These are phyloP conservation scores for Tryphoninae sp. DNA, from an alignment of 2,888 invertebrate genomes.

Conservation along the genomic window DNA sequence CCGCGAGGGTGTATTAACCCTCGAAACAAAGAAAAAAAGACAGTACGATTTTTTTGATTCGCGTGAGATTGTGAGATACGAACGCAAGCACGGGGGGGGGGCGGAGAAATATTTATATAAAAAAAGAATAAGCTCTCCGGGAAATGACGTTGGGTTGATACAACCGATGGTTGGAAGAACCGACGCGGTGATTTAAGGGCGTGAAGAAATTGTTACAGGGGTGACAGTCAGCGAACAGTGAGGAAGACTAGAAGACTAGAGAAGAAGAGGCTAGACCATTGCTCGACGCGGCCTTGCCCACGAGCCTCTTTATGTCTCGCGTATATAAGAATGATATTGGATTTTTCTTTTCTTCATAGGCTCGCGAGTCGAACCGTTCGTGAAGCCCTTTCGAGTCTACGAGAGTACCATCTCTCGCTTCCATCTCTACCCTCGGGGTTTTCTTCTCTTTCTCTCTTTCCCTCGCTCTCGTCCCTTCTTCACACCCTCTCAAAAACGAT, in stretches of 20 bases:
- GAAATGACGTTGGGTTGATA: constrained; percentile 55
- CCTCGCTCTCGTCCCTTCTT: constrained; percentile 2
- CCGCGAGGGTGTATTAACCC: constrained; percentile 8
- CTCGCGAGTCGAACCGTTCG: constrained; percentile 52
- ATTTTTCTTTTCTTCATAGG: constrained; percentile 72
- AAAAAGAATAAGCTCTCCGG: constrained; percentile 27
- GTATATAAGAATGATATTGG: constrained; percentile 72
- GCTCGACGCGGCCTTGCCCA: constrained; percentile 71
- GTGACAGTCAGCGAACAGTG: constrained; percentile 18
- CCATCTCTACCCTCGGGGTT: constrained; percentile 13
- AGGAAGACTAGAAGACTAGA: constrained; percentile 27
- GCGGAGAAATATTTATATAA: neutral
- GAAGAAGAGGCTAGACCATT: constrained; percentile 49
- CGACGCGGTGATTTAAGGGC: neutral
- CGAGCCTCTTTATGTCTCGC: constrained; percentile 73
- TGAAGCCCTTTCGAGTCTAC: constrained; percentile 53
- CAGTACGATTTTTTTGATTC: constrained; percentile 31
- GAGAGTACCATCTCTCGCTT: constrained; percentile 32
- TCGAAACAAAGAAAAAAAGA: neutral
- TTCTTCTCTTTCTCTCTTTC: neutral
- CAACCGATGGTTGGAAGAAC: constrained; percentile 20
- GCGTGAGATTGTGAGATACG: constrained; percentile 1
- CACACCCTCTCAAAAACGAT: constrained; percentile 37
- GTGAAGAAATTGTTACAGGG: neutral
- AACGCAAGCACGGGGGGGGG: neutral